phyloP scores from a whole-genome alignment of 2,888 invertebrate genomes.

The Lycaena phlaeas region DNA sequence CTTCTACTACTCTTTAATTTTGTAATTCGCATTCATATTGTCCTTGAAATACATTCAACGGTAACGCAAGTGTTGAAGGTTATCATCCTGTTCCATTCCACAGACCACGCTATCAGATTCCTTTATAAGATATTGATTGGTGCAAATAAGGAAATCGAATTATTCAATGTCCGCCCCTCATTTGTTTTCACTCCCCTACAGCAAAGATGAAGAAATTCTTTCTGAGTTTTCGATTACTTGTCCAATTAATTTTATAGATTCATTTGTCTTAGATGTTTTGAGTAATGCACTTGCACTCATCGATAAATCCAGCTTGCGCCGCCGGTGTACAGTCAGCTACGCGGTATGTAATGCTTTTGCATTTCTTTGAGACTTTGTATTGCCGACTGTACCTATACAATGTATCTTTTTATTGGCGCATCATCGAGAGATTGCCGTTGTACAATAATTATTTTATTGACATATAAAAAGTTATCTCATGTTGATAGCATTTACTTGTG shows the following conservation, averaged over 20 bases:
- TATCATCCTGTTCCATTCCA: constrained; percentile 23
- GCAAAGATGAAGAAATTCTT: constrained; percentile 70
- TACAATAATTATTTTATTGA: constrained; percentile 1
- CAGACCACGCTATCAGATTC: constrained; percentile 45
- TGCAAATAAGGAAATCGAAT: constrained; percentile 73
- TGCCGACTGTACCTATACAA: neutral
- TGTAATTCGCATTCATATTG: neutral
- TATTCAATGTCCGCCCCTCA: constrained; percentile 73
- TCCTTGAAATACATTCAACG: neutral
- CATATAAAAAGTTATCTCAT: constrained; percentile 6
- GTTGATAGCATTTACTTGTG: constrained; percentile 1
- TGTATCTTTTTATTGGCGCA: constrained; percentile 2
- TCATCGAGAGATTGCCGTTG: neutral
- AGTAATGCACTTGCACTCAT: constrained; percentile 34
- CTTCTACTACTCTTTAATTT: neutral
- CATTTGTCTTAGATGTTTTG: constrained; percentile 64
- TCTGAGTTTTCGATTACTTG: constrained; percentile 73
- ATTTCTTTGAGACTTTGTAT: neutral
- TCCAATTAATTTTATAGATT: constrained; percentile 73
- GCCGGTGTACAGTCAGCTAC: neutral
- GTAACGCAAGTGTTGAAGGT: neutral
- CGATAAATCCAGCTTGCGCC: constrained; percentile 5
- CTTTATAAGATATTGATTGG: constrained; percentile 68
- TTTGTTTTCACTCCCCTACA: constrained; percentile 67
- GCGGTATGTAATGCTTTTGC: neutral